Evolutionary conservation across 2,113 vertebrate genomes (phyloP), one percentile per base, ranked within the genome.

Genomic region (Heptranchias perlo): DNA sequence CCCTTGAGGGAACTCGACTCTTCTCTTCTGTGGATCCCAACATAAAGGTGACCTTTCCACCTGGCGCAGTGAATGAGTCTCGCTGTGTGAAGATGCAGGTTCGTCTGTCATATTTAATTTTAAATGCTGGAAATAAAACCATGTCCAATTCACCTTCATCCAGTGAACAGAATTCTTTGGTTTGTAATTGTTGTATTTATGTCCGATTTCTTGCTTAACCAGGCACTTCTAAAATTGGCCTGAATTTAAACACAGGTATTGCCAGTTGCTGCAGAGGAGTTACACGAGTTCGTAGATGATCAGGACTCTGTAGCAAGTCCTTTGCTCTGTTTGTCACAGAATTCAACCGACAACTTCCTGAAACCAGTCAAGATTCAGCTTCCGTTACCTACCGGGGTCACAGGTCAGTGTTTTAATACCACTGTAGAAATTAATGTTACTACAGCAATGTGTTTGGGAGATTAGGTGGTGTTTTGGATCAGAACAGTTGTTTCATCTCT

Each of bases 351-450:
- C 44, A 92, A 97, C 96, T 99, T 99, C 97, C 98, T 99, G 49
- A 98, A 96, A 49, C 98, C 99, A 4, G 97, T 99, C 96, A 99
- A 97, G 96, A 98, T 99, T 96, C 99, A 99, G 97, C 97, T 99
- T 61, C 99, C 99, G 0, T 97, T 99, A 96, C 99, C 99, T 0
- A 96, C 97, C 0, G 99, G 99, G 0, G 67, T 99, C 96, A 98
- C 98, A 97, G 99, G 99, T 99, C 86, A 98, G 97, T 89, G 52
- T 54, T 78, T 54, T 61, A 18, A 62, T 16, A 61, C 25, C 67
- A 7, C 23, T 25, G 39, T 28, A 11, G 61, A 61, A 93, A 54
- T 47, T 3, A 95, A 44, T 94, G 54, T 95, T 47, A 62, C 13
- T 13, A 31, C 11, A 18, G 28, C 91, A 61, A 4, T 58, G 10